phyloP scores from a whole-genome alignment of 2,888 invertebrate species.

The Dastarcus helophoroides region DNA sequence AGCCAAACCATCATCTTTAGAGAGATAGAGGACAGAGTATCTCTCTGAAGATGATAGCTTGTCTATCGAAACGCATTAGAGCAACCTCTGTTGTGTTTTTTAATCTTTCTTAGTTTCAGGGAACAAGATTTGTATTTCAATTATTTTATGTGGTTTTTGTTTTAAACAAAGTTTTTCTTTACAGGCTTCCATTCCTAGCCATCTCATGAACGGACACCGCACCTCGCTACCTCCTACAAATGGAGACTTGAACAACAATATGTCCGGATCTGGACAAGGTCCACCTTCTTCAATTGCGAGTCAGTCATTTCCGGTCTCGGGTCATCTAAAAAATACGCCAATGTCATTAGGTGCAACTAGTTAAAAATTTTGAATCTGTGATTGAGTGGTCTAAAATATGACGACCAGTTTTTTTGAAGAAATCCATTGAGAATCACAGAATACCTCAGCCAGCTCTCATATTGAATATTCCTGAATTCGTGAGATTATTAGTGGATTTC shows the following conservation, averaged over 20 bases:
- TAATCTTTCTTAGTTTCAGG: too few relatives aligned
- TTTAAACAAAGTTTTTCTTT: conserved; percentile 13
- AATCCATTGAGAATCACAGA: conserved; percentile 12
- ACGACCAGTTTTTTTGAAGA: conserved; percentile 7
- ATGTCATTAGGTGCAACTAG: conserved; percentile 51
- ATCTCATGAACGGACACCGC: conserved; percentile 45
- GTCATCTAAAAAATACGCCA: conserved; percentile 33
- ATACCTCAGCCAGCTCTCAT: too few relatives aligned
- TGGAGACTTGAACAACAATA: conserved; percentile 60
- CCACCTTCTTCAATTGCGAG: conserved; percentile 32
- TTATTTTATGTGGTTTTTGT: neutral
- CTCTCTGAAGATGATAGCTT: too few relatives aligned
- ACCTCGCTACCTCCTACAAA: conserved; percentile 34
- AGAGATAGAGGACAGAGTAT: too few relatives aligned
- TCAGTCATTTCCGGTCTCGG: conserved; percentile 44
- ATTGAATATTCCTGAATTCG: too few relatives aligned
- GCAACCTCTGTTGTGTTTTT: too few relatives aligned
- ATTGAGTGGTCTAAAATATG: conserved; percentile 3
- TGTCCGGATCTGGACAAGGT: conserved; percentile 40
- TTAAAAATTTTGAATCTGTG: conserved; percentile 39
- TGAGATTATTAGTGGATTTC: too few relatives aligned
- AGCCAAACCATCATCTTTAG: too few relatives aligned
- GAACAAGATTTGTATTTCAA: too few relatives aligned
- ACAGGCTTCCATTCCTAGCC: conserved; percentile 31
- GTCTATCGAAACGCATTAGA: too few relatives aligned